These are phyloP conservation scores for Lepeophtheirus nordmannii DNA, from an alignment of 2,888 invertebrate species.

Conservation along the genomic window DNA sequence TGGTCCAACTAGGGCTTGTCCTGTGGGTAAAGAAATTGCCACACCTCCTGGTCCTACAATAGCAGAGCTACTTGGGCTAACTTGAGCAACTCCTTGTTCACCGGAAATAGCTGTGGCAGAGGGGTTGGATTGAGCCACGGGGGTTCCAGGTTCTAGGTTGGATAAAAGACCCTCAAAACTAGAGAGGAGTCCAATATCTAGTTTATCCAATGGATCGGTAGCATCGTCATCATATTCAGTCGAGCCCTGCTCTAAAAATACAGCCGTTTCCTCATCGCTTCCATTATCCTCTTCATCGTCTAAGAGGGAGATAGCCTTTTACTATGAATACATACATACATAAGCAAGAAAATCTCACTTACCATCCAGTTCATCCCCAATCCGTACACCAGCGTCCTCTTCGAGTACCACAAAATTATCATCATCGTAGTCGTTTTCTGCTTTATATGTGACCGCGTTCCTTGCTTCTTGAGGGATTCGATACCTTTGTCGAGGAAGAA, in stretches of 20 bases:
- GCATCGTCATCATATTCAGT: background rate
- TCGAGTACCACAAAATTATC: conserved; percentile 39
- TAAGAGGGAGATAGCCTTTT: too few relatives aligned
- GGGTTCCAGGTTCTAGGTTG: conserved; percentile 31
- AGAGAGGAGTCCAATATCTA: background rate
- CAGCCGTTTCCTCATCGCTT: background rate
- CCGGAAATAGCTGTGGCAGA: conserved; percentile 40
- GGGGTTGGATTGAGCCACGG: conserved; percentile 39
- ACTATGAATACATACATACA: too few relatives aligned
- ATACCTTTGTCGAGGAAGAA: conserved; percentile 24
- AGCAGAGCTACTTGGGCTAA: conserved; percentile 40
- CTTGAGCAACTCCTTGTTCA: conserved; percentile 39
- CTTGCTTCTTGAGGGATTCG: conserved; percentile 12
- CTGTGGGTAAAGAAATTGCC: conserved; percentile 54
- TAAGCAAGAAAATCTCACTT: too few relatives aligned
- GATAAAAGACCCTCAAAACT: background rate
- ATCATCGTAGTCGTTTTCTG: conserved; percentile 29
- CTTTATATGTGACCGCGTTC: conserved; percentile 6
- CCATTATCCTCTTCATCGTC: too few relatives aligned
- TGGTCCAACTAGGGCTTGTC: conserved; percentile 52
- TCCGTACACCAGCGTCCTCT: conserved; percentile 31
- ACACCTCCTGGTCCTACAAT: conserved; percentile 50
- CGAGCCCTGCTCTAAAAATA: background rate
- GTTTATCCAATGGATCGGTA: background rate
- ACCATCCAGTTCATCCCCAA: conserved; percentile 9